Evolutionary conservation across 2,113 vertebrate species (phyloP), one percentile per base, ranked within the genome.

Genomic region (Xyrauchen texanus): DNA sequence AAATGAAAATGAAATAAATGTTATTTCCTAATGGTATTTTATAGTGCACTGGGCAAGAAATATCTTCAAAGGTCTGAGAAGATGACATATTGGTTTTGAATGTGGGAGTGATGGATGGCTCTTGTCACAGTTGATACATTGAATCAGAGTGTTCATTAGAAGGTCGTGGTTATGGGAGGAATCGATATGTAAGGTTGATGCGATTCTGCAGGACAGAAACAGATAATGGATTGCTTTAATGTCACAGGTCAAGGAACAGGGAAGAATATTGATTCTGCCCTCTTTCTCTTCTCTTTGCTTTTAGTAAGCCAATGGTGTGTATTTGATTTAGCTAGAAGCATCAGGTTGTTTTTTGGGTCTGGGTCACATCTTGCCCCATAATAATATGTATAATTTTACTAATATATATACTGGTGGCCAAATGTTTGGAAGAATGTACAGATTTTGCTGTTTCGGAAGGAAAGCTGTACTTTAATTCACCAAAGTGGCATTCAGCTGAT

Each of bases 161-260:
- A 6, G 21, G 12, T 10, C 4, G 62, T 58, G 42, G 51, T 34
- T 52, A 73, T 34, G 7, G 58, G 11, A 8, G 9, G 13, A 55
- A 72, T 79, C 49, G 15, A 74, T 74, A 74, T 3, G 45, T 60
- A 34, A 5, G 7, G 58, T 58, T 76, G 61, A 65, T 75, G 58
- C 8, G 46, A 63, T 10, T 34, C 58, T 42, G 8, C 47, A 15
- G 52, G 68, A 12, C 52, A 71, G 52, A 34, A 69, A 69, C 49
- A 68, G 34, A 46, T 68, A 65, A 69, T 62, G 77, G 55, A 71
- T 71, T 79, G 60, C 78, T 72, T 52, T 64, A 64, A 63, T 79
- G 51, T 55, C 15, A 7, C 58, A 79, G 60, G 57, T 45, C 68
- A 79, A 61, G 62, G 66, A 46, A 80, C 49, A 44, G 45, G 53